phyloP scores from a whole-genome alignment of 2,113 vertebrate species.

The Ptilorrhoa leucosticta region DNA sequence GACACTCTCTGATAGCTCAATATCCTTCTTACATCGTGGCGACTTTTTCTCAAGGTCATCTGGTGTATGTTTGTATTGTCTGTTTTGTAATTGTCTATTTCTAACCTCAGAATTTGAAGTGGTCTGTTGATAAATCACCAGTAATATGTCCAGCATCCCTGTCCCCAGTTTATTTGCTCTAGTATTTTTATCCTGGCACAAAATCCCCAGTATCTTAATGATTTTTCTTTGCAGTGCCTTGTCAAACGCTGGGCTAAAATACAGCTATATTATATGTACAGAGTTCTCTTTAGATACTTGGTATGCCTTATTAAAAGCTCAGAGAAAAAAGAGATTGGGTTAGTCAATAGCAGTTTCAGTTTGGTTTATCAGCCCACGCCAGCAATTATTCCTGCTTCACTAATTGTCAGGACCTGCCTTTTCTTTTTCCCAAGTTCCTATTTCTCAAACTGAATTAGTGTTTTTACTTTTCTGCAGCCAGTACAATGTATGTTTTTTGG shows the following conservation, averaged over 20 bases:
- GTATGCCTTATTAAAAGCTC: neutral
- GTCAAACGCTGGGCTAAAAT: neutral
- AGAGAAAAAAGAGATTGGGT: neutral
- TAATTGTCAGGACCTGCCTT: slow-evolving; percentile 24
- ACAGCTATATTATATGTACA: neutral
- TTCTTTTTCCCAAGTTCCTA: neutral
- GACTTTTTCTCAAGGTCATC: neutral
- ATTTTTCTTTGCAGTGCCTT: slow-evolving; percentile 1
- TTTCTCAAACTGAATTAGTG: neutral
- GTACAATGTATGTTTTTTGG: neutral
- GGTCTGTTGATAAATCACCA: neutral
- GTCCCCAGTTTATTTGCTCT: neutral
- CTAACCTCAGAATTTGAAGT: neutral
- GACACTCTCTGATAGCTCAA: neutral
- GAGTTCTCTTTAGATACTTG: neutral
- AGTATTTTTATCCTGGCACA: neutral
- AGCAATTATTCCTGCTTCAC: neutral
- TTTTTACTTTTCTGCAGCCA: neutral
- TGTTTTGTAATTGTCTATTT: neutral
- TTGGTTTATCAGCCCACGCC: neutral
- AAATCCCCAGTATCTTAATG: neutral
- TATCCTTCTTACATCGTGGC: neutral
- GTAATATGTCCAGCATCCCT: neutral
- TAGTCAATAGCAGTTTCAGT: slow-evolving; percentile 25
- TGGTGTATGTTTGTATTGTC: neutral